These are phyloP conservation scores for Vireo griseus DNA, from an alignment of 2,797 vertebrate genomes.

Conservation along the genomic window DNA sequence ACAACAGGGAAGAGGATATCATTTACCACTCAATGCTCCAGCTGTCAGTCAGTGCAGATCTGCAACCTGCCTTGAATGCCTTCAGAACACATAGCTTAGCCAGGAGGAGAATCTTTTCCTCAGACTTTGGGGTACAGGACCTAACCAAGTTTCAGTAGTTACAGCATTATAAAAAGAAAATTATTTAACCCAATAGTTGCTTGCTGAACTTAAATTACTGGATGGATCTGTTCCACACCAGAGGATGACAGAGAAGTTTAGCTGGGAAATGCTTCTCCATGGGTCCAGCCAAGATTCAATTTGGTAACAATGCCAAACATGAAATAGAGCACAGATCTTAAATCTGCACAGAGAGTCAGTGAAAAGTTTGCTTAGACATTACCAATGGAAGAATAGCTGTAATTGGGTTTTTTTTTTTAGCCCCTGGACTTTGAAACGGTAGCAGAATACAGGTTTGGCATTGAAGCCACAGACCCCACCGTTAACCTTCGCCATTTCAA, in stretches of 20 bases:
- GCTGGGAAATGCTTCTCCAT: not conserved
- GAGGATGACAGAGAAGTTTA: not conserved
- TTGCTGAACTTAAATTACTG: not conserved
- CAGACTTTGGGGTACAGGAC: not conserved
- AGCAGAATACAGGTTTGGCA: constrained; percentile 74
- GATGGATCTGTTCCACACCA: not conserved
- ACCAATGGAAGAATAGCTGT: not conserved
- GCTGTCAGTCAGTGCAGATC: not conserved
- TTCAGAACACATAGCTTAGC: not conserved
- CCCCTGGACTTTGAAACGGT: constrained; percentile 84
- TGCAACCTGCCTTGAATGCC: not conserved
- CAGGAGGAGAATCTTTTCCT: not conserved
- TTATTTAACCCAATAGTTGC: not conserved
- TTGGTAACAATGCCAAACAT: not conserved
- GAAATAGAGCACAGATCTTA: not conserved
- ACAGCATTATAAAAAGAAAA: not conserved
- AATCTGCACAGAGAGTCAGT: not conserved
- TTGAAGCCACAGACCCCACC: constrained; percentile 79
- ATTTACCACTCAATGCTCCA: not conserved
- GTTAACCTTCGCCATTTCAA: constrained; percentile 69
- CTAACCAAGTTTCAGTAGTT: not conserved
- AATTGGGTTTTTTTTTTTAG: constrained; percentile 67
- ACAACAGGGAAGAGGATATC: not conserved
- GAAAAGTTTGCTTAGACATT: not conserved
- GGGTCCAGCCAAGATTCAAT: not conserved